These are phyloP conservation scores for Brachyhypopomus gauderio DNA, from an alignment of 2,113 vertebrate genomes.

Conservation along the genomic window DNA sequence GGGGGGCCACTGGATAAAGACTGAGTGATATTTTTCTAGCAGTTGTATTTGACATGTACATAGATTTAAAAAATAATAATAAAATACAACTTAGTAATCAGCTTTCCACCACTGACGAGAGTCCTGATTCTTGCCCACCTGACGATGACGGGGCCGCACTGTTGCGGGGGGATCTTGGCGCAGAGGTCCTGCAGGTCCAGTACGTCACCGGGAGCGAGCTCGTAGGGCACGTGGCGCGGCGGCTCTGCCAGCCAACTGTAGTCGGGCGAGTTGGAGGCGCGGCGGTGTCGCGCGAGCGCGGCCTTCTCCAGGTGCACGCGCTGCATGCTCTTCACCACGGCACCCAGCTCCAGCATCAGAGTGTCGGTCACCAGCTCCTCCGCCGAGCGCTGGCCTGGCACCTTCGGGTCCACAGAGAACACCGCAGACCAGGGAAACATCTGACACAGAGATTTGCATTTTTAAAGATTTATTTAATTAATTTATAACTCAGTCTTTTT, in stretches of 20 bases:
- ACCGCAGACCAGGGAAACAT: conserved; percentile 80
- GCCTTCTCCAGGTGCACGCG: conserved; percentile 73
- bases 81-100: too few species aligned
- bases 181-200: conserved; percentile 80
- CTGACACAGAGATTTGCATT: conserved; percentile 49
- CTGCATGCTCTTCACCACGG: conserved; percentile 78
- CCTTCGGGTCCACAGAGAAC: conserved; percentile 74
- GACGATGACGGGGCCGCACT: conserved; percentile 77
- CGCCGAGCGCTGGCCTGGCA: conserved; percentile 69
- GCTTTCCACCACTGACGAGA: too few species aligned
- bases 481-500: neutral
- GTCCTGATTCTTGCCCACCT: conserved; percentile 63
- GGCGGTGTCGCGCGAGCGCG: conserved; percentile 61
- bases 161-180: conserved; percentile 73
- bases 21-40: too few species aligned
- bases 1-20: too few species aligned
- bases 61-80: too few species aligned
- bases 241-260: conserved; percentile 78
- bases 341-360: conserved; percentile 78
- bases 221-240: conserved; percentile 65
- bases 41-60: too few species aligned
- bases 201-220: conserved; percentile 75
- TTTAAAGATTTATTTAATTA: too few species aligned
- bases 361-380: conserved; percentile 80
- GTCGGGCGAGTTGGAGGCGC: conserved; percentile 71